These are phyloP conservation scores for Limnephilus marmoratus DNA, from an alignment of 2,888 invertebrate genomes.

Conservation along the genomic window DNA sequence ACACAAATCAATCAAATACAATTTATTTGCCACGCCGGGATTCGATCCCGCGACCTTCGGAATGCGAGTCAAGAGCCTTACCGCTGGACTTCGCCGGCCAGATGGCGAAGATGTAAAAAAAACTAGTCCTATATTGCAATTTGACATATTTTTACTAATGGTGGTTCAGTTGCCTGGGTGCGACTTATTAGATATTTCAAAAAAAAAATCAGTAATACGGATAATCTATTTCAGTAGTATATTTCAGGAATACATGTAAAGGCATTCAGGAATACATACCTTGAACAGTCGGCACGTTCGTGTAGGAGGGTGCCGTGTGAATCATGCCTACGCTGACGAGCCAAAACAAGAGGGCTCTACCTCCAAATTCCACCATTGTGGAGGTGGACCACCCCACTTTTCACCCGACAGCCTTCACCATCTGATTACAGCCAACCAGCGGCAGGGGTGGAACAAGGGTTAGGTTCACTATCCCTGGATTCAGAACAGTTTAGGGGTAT, in stretches of 20 bases:
- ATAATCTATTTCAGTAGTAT: no score
- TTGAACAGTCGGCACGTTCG: conserved; percentile 48
- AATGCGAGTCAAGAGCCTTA: no score
- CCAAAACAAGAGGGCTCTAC: conserved; percentile 36
- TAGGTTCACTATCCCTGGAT: not conserved
- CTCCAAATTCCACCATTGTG: conserved; percentile 47
- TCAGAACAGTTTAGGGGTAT: not conserved
- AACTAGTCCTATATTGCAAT: no score
- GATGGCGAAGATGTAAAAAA: no score
- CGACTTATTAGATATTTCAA: not conserved
- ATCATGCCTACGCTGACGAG: conserved; percentile 40
- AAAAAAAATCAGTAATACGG: no score
- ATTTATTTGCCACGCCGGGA: no score
- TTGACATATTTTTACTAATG: no score
- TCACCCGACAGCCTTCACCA: not conserved
- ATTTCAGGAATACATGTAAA: not conserved
- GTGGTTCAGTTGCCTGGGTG: no score
- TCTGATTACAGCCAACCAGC: conserved; percentile 17
- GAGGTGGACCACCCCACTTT: conserved; percentile 20
- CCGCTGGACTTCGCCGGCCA: no score
- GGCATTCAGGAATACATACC: conserved; percentile 23
- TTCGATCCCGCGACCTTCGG: no score
- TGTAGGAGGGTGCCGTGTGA: conserved; percentile 43
- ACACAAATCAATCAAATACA: no score
- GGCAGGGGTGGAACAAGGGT: not conserved